Base-by-base conservation (phyloP, 2,888 invertebrate genomes). In the Proisotoma minuta region DNA sequence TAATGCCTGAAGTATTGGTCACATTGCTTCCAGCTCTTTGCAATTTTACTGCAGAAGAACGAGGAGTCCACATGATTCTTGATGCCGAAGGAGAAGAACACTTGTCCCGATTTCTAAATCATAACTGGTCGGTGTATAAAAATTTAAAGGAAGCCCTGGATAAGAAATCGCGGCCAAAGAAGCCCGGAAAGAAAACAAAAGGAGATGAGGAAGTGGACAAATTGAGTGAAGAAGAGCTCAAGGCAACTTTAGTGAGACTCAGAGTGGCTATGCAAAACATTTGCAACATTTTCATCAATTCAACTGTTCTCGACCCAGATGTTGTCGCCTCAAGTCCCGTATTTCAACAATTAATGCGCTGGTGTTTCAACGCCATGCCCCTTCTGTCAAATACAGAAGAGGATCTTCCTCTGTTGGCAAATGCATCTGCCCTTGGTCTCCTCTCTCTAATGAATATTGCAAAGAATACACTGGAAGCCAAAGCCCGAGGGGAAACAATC, bases 251-350 rank as follows among this genome's bases (percentile, higher is more conserved):
- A 87, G 87, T 87, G 75, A 89, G 90, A 77, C 89, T 91, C 0
- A 84, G 91, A 63, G 82, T 85, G 2, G 91, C 92, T 0, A 87
- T 95, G 82, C 87, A 90, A 67, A 90, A 92, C 71, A 84, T 91
- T 28, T 94, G 93, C 78, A 93, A 93, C 76, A 87, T 93, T 62
- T 85, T 95, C 70, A 91, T 95, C 89, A 95, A 95, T 77, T 82
- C 95, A 2, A 89, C 91, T 15, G 94, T 94, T 0, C 78, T 94
- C 63, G 94, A 94, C 74, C 86, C 89, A 0, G 88, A 89, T 77
- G 79, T 89, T 51, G 90, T 91, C 4, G 89, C 90, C 76, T 86
- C 86, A 69, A 87, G 88, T 63, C 79, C 84, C 53, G 93, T 93
- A 76, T 85, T 87, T 70, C 87, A 87, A 60, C 80, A 95, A 34